Conservation (phyloP, 23 tunicate species). For the Trididemnum clinides region DNA sequence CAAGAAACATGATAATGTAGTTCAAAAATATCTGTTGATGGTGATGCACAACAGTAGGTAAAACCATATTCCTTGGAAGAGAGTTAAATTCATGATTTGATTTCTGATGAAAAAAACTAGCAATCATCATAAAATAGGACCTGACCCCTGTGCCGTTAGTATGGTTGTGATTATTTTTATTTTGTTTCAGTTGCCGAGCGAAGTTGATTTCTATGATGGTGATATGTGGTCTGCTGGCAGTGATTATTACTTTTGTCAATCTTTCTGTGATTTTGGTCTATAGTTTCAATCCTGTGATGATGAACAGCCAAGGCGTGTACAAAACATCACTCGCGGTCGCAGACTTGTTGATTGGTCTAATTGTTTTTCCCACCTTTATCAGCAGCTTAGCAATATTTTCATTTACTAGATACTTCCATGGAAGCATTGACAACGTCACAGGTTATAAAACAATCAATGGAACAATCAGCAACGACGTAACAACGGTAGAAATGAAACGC, state of each 20-base stretch:
- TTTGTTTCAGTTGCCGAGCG: constrained; percentile 57
- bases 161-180: neutral
- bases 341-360: constrained; percentile 60
- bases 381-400: neutral
- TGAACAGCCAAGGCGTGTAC: constrained; percentile 77
- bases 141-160: constrained; percentile 52
- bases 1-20: no score
- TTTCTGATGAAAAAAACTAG: no score
- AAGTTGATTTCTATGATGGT: constrained; percentile 54
- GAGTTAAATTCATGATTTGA: no score
- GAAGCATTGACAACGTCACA: constrained; percentile 4
- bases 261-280: constrained; percentile 49
- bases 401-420: no score
- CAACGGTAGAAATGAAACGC: no score
- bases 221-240: constrained; percentile 39
- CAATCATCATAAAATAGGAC: neutral
- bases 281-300: constrained; percentile 23
- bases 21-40: no score
- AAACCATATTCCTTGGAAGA: no score
- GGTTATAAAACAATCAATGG: neutral
- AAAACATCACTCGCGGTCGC: constrained; percentile 66
- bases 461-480: neutral
- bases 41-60: no score
- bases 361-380: constrained; percentile 65
- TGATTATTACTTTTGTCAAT: constrained; percentile 48